Conservation (phyloP, 2,888 invertebrate species). For the Troglohyphantes excavatus region DNA sequence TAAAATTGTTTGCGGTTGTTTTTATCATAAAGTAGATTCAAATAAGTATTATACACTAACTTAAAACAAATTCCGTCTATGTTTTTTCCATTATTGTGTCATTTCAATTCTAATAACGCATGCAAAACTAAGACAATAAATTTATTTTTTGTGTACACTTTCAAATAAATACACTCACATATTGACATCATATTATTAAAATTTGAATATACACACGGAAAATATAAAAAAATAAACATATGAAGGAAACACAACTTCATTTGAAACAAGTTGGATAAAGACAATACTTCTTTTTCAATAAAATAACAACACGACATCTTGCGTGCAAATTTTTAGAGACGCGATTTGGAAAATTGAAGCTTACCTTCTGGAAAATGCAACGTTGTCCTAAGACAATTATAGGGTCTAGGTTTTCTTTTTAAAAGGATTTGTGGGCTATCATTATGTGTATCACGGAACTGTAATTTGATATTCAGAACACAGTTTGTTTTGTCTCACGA, state of each 20-base stretch:
- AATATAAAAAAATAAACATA: not conserved
- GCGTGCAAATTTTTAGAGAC: conserved; percentile 51
- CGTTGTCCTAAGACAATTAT: conserved; percentile 56
- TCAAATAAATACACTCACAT: no score
- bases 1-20: no score
- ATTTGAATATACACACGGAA: no score
- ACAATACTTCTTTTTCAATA: conserved; percentile 34
- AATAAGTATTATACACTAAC: no score
- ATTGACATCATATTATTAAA: no score
- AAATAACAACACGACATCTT: conserved; percentile 52
- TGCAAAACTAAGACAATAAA: no score
- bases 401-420: conserved; percentile 50
- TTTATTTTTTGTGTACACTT: no score
- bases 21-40: no score
- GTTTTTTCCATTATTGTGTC: no score
- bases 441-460: conserved; percentile 60
- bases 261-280: conserved; percentile 47
- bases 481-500: conserved; percentile 39
- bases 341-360: conserved; percentile 64
- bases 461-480: conserved; percentile 54
- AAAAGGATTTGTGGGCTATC: conserved; percentile 29
- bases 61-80: no score
- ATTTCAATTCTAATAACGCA: no score
- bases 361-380: conserved; percentile 55
- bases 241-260: conserved; percentile 21